Evolutionary conservation across 2,113 vertebrate genomes (phyloP).

Genomic region (Telmatochromis sp.): DNA sequence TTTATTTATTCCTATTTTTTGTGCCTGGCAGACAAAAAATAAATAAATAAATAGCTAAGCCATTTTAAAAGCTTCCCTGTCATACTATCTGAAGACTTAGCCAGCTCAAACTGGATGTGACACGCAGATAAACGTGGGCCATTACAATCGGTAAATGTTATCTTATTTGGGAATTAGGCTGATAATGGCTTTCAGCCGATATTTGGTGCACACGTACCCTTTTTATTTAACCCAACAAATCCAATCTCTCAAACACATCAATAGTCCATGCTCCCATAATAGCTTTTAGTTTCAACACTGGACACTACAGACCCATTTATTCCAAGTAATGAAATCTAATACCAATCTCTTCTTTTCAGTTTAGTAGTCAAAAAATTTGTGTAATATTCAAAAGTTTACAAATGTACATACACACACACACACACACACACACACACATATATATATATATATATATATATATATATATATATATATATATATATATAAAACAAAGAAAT

Average conservation of each 20-base stretch:
- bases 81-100: not conserved
- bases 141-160: not conserved
- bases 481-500: not conserved
- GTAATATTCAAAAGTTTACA: not conserved
- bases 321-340: not conserved
- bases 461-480: not conserved
- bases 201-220: not conserved
- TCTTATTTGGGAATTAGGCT: not conserved
- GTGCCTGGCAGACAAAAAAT: not conserved
- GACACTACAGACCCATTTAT: not conserved
- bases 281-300: not conserved
- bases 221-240: not conserved
- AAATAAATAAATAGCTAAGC: not conserved
- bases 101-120: not conserved
- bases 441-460: not conserved
- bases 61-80: not conserved
- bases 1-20: not conserved
- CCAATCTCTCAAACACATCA: not conserved
- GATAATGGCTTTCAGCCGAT: not conserved
- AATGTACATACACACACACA: not conserved
- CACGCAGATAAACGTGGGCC: not conserved
- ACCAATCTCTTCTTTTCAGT: not conserved
- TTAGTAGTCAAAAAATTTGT: not conserved
- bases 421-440: fast-evolving
- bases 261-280: not conserved